Base-by-base conservation (phyloP, 64 coral and sea anemone species). In the Stichodactyla mertensii region DNA sequence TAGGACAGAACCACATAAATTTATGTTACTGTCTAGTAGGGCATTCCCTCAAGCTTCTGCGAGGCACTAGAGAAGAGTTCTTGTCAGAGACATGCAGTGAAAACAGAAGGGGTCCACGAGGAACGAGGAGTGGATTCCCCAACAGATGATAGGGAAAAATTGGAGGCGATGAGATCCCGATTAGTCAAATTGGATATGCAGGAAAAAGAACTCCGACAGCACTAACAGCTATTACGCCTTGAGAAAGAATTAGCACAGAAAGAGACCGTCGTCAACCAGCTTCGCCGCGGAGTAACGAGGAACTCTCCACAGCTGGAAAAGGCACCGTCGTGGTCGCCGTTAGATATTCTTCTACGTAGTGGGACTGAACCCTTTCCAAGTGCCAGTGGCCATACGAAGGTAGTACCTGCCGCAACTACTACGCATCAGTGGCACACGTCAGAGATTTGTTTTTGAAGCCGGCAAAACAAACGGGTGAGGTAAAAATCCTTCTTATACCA, bases 401-500 rank as follows among this genome's bases (percentile, higher is more conserved):
- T 19, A 64, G 61, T 14, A 14, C 16, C 61, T 12, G 19, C 5
- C 61, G 16, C 61, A 64, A 45, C 36, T 45, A 45, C 36, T 45
- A 45, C 36, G 61, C 61, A 64, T 18, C 61, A 64, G 5, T 5
- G 5, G 61, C 19, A 15, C 61, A 64, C 61, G 6, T 64, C 61
- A 5, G 61, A 64, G 15, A 64, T n/a, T n/a, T 64, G 61, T 64
- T 90, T 85, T 55, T 54, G 66, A 22, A 85, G 53, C 26, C 89
- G 24, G 52, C 16, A 16, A 27, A 54, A 22, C 51, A 22, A 55
- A 60, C 20, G n/a, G 14, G 85, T 79, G 84, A 84, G 89, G 78
- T 55, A 91, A 69, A 91, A 86, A 16, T 52, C 11, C n/a, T 64
- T 52, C 51, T 66, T 16, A 86, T 91, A 55, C 5, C 71, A 59